These are phyloP conservation scores for Phymanthus crucifer DNA, from an alignment of 92 coral and sea anemone genomes.

Conservation along the genomic window DNA sequence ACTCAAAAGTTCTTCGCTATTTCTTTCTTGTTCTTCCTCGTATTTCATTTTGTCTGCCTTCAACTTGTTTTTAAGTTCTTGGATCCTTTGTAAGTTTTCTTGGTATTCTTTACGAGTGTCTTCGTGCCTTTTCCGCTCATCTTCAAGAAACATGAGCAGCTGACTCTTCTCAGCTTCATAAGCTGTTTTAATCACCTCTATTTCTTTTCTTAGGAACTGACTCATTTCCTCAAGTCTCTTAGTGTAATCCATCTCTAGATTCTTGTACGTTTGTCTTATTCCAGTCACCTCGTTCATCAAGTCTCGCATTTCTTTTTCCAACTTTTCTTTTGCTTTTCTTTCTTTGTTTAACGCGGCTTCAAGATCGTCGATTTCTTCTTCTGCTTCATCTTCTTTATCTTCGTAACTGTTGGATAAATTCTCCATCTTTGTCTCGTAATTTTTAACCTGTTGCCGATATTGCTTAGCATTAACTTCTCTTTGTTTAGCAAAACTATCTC, in stretches of 20 bases:
- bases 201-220: slow-evolving; percentile 28
- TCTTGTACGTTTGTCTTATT: slow-evolving; percentile 46
- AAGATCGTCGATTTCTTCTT: slow-evolving; percentile 44
- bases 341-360: slow-evolving; percentile 41
- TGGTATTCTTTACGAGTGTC: slow-evolving; percentile 29
- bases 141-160: slow-evolving; percentile 36
- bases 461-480: slow-evolving; percentile 22
- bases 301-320: slow-evolving; percentile 41
- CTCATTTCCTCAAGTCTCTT: slow-evolving; percentile 40
- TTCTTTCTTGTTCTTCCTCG: slow-evolving; percentile 9
- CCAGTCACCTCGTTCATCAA: slow-evolving; percentile 43
- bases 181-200: slow-evolving; percentile 28
- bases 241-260: slow-evolving; percentile 29
- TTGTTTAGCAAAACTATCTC: slow-evolving; percentile 24
- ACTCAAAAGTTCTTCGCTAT: slow-evolving; percentile 18
- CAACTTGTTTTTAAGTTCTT: slow-evolving; percentile 33
- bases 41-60: slow-evolving; percentile 23
- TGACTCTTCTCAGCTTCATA: slow-evolving; percentile 36
- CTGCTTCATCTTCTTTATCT: slow-evolving; percentile 29
- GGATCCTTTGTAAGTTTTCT: slow-evolving; percentile 10
- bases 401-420: slow-evolving; percentile 31
- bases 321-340: slow-evolving; percentile 28
- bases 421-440: slow-evolving; percentile 41
- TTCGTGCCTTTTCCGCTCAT: slow-evolving; percentile 26
- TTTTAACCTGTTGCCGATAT: slow-evolving; percentile 16